A percentile compares a stretch with the other conserved stretches of the same genome.
Evolutionary conservation across 2,888 invertebrate species (phyloP).

Genomic region (Sminthurinus aureus): DNA sequence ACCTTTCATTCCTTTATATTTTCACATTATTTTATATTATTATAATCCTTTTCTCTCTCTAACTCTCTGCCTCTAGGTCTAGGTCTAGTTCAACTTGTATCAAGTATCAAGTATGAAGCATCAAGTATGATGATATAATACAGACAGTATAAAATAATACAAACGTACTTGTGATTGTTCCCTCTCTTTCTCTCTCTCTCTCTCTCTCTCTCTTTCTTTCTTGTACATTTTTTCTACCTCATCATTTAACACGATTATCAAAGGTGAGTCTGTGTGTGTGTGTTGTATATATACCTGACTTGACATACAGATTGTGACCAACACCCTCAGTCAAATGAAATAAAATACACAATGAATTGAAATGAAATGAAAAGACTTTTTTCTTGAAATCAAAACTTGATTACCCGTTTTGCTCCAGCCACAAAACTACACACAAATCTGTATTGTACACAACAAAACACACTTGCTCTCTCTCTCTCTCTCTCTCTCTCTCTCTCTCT

Average conservation of each 20-base stretch:
- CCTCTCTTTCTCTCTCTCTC: slow-evolving; percentile 8
- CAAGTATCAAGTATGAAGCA: too few relatives aligned
- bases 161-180: too few relatives aligned
- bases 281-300: slow-evolving; percentile 43
- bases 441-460: too few relatives aligned
- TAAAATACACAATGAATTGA: slow-evolving; percentile 9
- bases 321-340: slow-evolving; percentile 44
- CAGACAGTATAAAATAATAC: not conserved
- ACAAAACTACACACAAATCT: too few relatives aligned
- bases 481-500: not conserved
- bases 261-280: slow-evolving; percentile 40
- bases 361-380: slow-evolving; percentile 25
- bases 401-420: not conserved
- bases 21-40: not conserved
- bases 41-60: not conserved
- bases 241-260: slow-evolving; percentile 59
- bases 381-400: slow-evolving; percentile 17
- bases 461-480: too few relatives aligned
- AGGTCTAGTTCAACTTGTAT: too few relatives aligned
- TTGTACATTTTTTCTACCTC: slow-evolving; percentile 53
- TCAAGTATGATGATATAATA: too few relatives aligned
- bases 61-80: not conserved
- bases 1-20: not conserved
- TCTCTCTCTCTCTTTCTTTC: slow-evolving; percentile 28
- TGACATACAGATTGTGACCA: slow-evolving; percentile 46